phyloP scores from a whole-genome alignment of 2,113 vertebrate species.

The Mustela lutreola region DNA sequence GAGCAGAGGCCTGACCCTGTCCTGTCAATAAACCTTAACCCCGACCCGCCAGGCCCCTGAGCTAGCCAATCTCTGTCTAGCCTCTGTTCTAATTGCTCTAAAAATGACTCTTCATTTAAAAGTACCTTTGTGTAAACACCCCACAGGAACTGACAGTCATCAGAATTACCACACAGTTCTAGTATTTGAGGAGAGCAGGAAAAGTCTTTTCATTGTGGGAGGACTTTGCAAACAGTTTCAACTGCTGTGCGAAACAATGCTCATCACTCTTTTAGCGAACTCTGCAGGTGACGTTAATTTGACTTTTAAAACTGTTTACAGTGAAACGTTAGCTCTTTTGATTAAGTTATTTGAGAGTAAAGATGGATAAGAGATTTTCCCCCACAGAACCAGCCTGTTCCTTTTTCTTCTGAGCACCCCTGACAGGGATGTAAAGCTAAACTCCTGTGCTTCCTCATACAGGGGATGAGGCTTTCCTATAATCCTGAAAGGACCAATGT shows the following conservation, averaged over 20 bases:
- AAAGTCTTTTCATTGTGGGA: slow-evolving; percentile 71
- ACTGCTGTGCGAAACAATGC: slow-evolving; percentile 41
- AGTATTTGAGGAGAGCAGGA: slow-evolving; percentile 57
- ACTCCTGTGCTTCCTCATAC: not conserved
- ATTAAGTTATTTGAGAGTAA: slow-evolving; percentile 74
- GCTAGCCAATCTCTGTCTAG: slow-evolving; percentile 75
- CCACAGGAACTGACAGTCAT: slow-evolving; percentile 76
- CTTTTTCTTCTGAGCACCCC: slow-evolving; percentile 28
- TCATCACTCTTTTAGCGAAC: slow-evolving; percentile 49
- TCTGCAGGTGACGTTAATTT: slow-evolving; percentile 67
- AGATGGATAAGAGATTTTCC: slow-evolving; percentile 29
- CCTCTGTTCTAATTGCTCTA: slow-evolving; percentile 71
- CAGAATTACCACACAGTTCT: slow-evolving; percentile 61
- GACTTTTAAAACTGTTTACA: slow-evolving; percentile 68
- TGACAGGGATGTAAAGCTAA: not conserved
- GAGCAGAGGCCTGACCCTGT: slow-evolving; percentile 76
- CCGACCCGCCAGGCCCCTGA: slow-evolving; percentile 63
- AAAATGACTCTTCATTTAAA: slow-evolving; percentile 81
- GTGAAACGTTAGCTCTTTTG: slow-evolving; percentile 68
- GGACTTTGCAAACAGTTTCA: slow-evolving; percentile 60
- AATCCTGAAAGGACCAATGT: not conserved
- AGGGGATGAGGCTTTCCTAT: not conserved
- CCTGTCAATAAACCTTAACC: slow-evolving; percentile 81
- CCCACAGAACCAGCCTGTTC: not conserved
- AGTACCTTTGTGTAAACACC: slow-evolving; percentile 79